Base-by-base conservation (phyloP, 2,888 invertebrate species). In the Eupithecia centaureata region DNA sequence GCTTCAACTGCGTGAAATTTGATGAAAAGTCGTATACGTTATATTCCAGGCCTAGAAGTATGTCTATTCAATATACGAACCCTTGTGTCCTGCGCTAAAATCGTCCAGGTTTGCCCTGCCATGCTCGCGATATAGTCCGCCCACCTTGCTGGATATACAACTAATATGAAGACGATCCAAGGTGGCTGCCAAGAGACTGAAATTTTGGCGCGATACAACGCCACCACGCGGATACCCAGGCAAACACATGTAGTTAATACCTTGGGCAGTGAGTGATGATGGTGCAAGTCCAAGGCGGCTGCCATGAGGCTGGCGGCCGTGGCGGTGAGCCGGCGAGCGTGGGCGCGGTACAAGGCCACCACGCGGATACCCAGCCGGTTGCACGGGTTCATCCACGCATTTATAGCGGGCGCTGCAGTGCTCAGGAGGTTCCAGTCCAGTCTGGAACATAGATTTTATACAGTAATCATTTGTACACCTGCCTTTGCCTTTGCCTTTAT, bases 321-420 rank as follows among this genome's bases (percentile, higher is more conserved):
- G 22, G 98, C 97, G 3, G 97, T 97, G 32, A 96, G 95, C 64
- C 97, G 93, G 58, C 96, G 94, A 71, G 97, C 97, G 89, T 97
- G 94, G 1, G 96, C 96, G 51, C 97, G 94, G 77, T 97, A 95
- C 93, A 98, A 94, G 65, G 96, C 95, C 35, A 97, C 96, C 59
- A 97, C 96, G 76, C 97, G 95, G 70, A 97, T 97, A 59, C 98
- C 97, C 70, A 99, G 95, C 22, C 98, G 94, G 92, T 98, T 98
- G 86, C 97, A 96, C 0, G 99, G 98, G 94, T 98, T 98, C 96
- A 99, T 96, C 99, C 99, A 99, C 1, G 99, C 98, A 83, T 98
- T 98, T 78, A 99, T 99, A 0, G 98, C 98, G 0, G 99, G 99
- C 0, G 98, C 98, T 7, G 98, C 98, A 2, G 99, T 99, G 84